Evolutionary conservation across 2,797 vertebrate species (phyloP), one percentile per base, ranked within the genome.

Genomic region (Chelmon rostratus): DNA sequence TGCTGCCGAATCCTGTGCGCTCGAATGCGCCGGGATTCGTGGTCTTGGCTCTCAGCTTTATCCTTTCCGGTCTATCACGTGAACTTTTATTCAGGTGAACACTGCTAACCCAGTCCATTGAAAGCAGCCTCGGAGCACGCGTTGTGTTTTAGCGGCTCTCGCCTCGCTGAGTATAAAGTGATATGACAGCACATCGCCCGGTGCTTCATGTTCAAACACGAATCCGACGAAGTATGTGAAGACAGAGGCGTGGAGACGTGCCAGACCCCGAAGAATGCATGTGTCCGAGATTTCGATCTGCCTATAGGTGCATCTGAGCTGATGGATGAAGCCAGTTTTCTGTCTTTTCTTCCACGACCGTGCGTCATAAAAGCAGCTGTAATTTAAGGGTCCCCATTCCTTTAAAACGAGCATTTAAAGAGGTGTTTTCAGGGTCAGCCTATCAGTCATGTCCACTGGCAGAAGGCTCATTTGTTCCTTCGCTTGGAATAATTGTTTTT

Each of bases 171-270:
- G 85, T 82, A 69, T 80, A 19, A 90, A 86, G 83, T 87, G 88
- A 88, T 82, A 85, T 94, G 91, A 92, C 88, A 92, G 90, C 83
- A 80, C 86, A 58, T 81, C 83, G 86, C 90, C 85, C 68, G 80
- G 73, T 82, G 75, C 21, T 91, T 96, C 96, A 75, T 92, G 96
- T 96, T 94, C 86, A 58, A 80, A 95, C 96, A 95, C 37, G 96
- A 94, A 83, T 76, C n/a, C 68, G 73, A 76, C 78, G 75, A 93
- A 92, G 87, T 93, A 92, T 92, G 90, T 65, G 82, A 52, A 89
- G 82, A 83, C 77, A 13, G 87, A 87, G 85, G 82, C n/a, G 90
- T 88, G 84, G 76, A 83, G 90, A 79, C 78, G 65, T 50, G 92
- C 85, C 82, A 49, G 88, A 91, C 53, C 83, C 76, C 69, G 35